Evolutionary conservation across 2,113 vertebrate genomes (phyloP), one percentile per base, ranked within the genome.

Genomic region (Chauna torquata): DNA sequence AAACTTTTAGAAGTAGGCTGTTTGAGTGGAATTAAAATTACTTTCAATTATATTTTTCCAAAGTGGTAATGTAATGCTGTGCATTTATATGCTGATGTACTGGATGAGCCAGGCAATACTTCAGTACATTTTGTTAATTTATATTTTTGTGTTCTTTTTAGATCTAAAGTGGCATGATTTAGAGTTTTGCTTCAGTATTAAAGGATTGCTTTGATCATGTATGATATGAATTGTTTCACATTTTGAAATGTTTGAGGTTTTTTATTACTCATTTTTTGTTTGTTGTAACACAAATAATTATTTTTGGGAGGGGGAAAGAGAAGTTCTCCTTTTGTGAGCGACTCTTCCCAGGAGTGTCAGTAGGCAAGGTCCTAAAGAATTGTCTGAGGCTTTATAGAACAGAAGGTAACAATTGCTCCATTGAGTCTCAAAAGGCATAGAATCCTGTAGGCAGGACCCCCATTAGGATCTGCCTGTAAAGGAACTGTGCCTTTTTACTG

Each of bases 371-470:
- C 91, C 79, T 95, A 61, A 96, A 97, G 97, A 97, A 96, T 96
- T 91, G 88, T 97, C 94, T 91, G 92, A 95, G 93, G 94, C 96
- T 96, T 97, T 97, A 82, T 88, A 86, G 92, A 97, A 96, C 89
- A 96, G 94, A 97, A 97, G 76, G 96, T 98, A 97, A 98, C 97
- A 98, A 97, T 97, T 96, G 95, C 95, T 86, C 96, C 88, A 96
- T 98, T 98, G 97, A 97, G 94, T 98, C 96, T 97, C 94, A 96
- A 96, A 98, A 96, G 62, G 85, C 95, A 44, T 57, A 75, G 95
- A 97, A 90, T 94, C 91, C 90, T 94, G 94, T 96, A 88, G 97
- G 97, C 97, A 97, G 96, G 96, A 84, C 85, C 83, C 86, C 85
- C 61, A 83, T 97, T 97, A 96, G 1, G 47, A 97, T 92, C 36